phyloP scores from a whole-genome alignment of 2,113 vertebrate genomes.

The Talpa occidentalis region DNA sequence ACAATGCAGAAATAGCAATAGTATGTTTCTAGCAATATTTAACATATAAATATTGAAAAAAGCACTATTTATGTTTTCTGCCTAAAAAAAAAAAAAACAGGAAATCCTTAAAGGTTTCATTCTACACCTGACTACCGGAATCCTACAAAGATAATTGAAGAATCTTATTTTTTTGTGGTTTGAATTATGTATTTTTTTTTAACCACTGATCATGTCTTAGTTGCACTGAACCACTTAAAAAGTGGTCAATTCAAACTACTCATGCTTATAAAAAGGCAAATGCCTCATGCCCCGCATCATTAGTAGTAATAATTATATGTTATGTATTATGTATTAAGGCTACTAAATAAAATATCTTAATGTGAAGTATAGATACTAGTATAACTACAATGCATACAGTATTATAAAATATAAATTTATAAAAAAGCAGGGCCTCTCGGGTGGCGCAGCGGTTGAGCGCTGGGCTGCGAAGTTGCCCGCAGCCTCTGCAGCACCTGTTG shows the following conservation, averaged over 20 bases:
- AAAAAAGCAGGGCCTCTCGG: too few species aligned
- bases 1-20: too few species aligned
- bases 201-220: neutral
- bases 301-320: neutral
- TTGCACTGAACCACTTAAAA: neutral
- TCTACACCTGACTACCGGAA: neutral
- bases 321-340: neutral
- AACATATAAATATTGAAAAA: too few species aligned
- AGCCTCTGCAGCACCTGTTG: too few species aligned
- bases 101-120: neutral
- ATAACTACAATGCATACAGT: neutral
- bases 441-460: too few species aligned
- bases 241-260: neutral
- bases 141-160: constrained; percentile 6
- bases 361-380: neutral
- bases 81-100: too few species aligned
- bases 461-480: too few species aligned
- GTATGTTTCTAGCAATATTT: too few species aligned
- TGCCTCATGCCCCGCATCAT: neutral
- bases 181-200: neutral
- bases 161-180: neutral
- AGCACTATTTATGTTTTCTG: neutral
- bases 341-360: neutral
- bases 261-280: neutral
- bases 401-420: neutral